Base-by-base conservation (phyloP, 2,888 invertebrate species). In the Ellobium chinense region DNA sequence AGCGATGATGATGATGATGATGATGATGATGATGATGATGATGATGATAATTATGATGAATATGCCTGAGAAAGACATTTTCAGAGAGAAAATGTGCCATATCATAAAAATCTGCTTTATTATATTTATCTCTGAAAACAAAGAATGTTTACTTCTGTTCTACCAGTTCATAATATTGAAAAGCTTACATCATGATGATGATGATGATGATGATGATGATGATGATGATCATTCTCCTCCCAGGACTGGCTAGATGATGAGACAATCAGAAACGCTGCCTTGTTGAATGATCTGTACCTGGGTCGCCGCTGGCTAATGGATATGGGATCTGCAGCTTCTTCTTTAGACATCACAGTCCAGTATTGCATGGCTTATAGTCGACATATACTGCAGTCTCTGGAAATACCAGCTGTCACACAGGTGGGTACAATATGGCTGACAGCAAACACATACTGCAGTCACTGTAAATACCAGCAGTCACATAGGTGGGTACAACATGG, bases 401-500 rank as follows among this genome's bases (percentile, higher is more conserved):
- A 87, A 77, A 84, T 89, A 21, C 85, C 88, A 1, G 82, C 83
- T 24, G 91, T 90, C 27, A 89, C 90, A 14, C 91, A 91, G 87
- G 89, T 89, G 7, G n/a, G 24, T 27, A 21, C 27, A 14, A 60
- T n/a, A 91, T 90, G 90, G 84, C 90, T 4, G 82, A 87, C 5
- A 68, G 88, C 1, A 81, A 90, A 72, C 88, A 90, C 62, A 85
- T 88, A 31, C 74, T 90, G 34, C 88, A 89, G 80, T 86, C 87
- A 39, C 78, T 90, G 27, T 86, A 87, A 75, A 85, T 89, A 21
- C 85, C 89, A 2, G 82, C 83, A 21, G 91, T 90, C 18, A 89
- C 90, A 24, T 90, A 91, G 87, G 89, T 89, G 62, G n/a, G 85
- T 91, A 91, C 76, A 91, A 91, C 81, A 91, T 90, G 90, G 84